phyloP scores from a whole-genome alignment of 2,113 vertebrate genomes.

The Phrynosoma blainvillii region DNA sequence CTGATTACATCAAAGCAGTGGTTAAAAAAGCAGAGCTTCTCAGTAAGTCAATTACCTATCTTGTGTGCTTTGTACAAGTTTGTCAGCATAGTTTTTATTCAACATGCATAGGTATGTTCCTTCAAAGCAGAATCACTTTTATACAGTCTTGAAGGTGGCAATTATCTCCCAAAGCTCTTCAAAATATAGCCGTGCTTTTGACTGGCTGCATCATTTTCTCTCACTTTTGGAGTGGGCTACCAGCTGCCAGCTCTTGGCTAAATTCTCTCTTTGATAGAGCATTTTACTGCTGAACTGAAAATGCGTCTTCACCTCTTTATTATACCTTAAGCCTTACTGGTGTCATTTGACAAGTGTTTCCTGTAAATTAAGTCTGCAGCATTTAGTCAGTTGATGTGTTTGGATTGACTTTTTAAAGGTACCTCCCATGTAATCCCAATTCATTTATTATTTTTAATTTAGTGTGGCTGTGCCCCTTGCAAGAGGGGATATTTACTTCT shows the following conservation, averaged over 20 bases:
- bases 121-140: not conserved
- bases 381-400: not conserved
- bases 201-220: not conserved
- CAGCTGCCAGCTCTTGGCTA: not conserved
- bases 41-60: constrained; percentile 78
- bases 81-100: too few species aligned
- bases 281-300: not conserved
- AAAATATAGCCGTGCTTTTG: not conserved
- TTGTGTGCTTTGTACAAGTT: not conserved
- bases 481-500: not conserved
- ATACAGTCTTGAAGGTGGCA: not conserved
- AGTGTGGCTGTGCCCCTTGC: not conserved
- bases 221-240: not conserved
- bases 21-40: constrained; percentile 98
- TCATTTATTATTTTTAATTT: too few species aligned
- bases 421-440: not conserved
- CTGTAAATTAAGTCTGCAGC: not conserved
- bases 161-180: not conserved
- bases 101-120: not conserved
- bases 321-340: too few species aligned
- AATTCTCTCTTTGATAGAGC: not conserved
- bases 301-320: too few species aligned
- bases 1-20: constrained; percentile 97
- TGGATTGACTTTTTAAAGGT: not conserved
- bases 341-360: too few species aligned